A percentile compares a stretch with the other conserved stretches of the same genome.
phyloP scores from a whole-genome alignment of 2,113 vertebrate species.

The Alouatta palliata region DNA sequence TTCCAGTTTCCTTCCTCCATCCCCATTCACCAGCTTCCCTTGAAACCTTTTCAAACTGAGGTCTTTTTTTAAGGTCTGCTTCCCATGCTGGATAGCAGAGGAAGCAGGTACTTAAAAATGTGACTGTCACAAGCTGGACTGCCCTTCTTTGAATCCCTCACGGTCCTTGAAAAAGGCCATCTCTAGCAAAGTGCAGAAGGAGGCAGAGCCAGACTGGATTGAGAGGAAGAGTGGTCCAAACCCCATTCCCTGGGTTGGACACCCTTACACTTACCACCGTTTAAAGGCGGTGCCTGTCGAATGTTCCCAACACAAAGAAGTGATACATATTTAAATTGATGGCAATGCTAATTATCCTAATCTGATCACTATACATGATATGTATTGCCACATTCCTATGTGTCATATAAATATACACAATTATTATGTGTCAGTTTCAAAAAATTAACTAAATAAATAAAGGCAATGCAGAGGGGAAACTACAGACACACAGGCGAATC shows the following conservation, averaged over 20 bases:
- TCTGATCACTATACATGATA: not conserved
- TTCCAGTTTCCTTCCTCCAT: constrained; percentile 12
- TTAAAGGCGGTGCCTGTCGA: not conserved
- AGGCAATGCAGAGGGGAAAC: not conserved
- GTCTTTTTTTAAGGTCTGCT: constrained; percentile 19
- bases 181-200: not conserved
- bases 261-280: not conserved
- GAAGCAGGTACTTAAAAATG: not conserved
- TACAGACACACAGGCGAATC: not conserved
- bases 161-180: not conserved
- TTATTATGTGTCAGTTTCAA: not conserved
- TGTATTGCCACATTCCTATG: not conserved
- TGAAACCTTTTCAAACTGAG: constrained; percentile 30
- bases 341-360: not conserved
- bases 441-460: not conserved
- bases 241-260: not conserved
- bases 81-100: not conserved
- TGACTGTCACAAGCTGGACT: not conserved
- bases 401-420: not conserved
- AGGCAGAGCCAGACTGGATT: not conserved
- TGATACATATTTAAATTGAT: not conserved
- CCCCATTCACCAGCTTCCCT: constrained; percentile 5
- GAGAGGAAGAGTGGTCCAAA: not conserved
- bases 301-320: not conserved
- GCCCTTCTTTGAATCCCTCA: not conserved